phyloP scores from a whole-genome alignment of 2,888 invertebrate genomes.

The Drosophila cracens region DNA sequence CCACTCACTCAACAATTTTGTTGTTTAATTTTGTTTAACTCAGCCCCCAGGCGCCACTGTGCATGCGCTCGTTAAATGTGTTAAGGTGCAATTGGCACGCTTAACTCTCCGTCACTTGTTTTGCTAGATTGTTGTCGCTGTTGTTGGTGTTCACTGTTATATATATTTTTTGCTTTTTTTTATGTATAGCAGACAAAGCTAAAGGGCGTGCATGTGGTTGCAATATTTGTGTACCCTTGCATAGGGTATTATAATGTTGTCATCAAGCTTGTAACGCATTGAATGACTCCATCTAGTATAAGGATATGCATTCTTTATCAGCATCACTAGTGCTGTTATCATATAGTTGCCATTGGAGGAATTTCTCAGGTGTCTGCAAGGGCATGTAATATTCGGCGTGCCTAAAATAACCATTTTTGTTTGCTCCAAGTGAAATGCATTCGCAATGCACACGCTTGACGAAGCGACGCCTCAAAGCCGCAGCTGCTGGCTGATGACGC shows the following conservation, averaged over 20 bases:
- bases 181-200: background rate
- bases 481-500: slow-evolving; percentile 5
- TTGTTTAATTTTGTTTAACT: slow-evolving; percentile 66
- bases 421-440: slow-evolving; percentile 30
- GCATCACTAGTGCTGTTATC: background rate
- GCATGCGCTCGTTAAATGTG: slow-evolving; percentile 65
- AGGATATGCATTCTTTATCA: too few relatives aligned
- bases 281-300: background rate
- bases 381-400: background rate
- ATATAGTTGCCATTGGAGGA: background rate
- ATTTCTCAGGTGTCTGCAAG: background rate
- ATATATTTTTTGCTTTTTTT: background rate
- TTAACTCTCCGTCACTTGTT: slow-evolving; percentile 52
- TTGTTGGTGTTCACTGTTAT: background rate
- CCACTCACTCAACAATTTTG: slow-evolving; percentile 36
- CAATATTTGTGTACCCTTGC: background rate
- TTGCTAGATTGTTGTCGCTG: slow-evolving; percentile 21
- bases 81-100: slow-evolving; percentile 63
- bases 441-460: slow-evolving; percentile 53
- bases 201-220: background rate
- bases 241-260: background rate
- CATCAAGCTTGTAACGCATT: background rate
- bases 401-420: background rate
- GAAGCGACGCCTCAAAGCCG: slow-evolving; percentile 13
- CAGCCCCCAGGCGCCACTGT: slow-evolving; percentile 63